phyloP scores from a whole-genome alignment of 2,888 invertebrate genomes.

The Cetonia aurata region DNA sequence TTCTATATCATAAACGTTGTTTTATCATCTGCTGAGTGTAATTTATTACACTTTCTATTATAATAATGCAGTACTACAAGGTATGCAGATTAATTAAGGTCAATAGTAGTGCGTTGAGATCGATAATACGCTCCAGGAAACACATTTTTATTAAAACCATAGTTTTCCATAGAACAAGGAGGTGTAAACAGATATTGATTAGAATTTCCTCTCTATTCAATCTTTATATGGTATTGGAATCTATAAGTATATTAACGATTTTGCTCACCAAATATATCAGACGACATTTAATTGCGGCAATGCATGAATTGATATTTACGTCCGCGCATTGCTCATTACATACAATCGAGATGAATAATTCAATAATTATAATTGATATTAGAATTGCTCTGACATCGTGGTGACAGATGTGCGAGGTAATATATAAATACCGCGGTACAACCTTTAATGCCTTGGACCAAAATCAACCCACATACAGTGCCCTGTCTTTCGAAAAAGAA shows the following conservation, averaged over 20 bases:
- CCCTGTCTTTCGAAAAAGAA: neutral
- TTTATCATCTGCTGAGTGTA: too few species aligned
- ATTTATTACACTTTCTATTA: too few species aligned
- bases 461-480: neutral
- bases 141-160: too few species aligned
- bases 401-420: neutral
- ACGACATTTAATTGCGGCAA: neutral
- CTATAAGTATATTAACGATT: neutral
- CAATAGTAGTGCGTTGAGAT: too few species aligned
- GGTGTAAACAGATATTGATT: neutral
- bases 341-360: constrained; percentile 22
- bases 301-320: neutral
- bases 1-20: too few species aligned
- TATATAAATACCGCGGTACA: neutral
- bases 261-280: constrained; percentile 14
- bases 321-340: constrained; percentile 1
- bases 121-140: neutral
- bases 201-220: neutral
- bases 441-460: neutral
- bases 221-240: constrained; percentile 4
- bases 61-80: too few species aligned
- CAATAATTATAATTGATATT: constrained; percentile 7
- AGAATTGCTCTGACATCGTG: neutral
- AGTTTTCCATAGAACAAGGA: too few species aligned
- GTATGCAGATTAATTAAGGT: too few species aligned